Evolutionary conservation across 2,113 vertebrate genomes (phyloP).

Genomic region (Phasianus colchicus): DNA sequence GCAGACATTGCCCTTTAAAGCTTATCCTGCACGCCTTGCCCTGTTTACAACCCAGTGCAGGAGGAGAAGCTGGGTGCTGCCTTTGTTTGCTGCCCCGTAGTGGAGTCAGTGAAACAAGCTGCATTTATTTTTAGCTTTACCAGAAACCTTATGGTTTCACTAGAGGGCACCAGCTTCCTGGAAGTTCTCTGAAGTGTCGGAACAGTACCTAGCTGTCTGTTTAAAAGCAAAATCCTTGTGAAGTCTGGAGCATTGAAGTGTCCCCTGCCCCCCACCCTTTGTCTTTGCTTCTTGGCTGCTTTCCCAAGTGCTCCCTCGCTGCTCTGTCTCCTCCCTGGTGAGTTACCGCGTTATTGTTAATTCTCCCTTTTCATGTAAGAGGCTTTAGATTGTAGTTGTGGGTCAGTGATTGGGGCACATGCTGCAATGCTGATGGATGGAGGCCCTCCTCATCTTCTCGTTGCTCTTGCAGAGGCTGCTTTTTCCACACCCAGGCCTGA

Average conservation of each 20-base stretch:
- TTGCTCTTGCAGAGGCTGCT: neutral
- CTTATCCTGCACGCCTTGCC: fast-evolving
- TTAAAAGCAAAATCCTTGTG: neutral
- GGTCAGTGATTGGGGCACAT: neutral
- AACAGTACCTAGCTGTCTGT: neutral
- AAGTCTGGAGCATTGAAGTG: neutral
- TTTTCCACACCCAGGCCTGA: neutral
- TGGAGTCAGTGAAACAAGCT: neutral
- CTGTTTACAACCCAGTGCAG: neutral
- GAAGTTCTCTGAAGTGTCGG: neutral
- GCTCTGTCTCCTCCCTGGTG: neutral
- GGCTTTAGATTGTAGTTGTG: neutral
- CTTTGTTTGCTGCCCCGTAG: neutral
- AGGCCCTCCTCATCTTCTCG: neutral
- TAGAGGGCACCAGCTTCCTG: constrained; percentile 51
- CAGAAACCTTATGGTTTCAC: neutral
- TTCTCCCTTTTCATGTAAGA: neutral
- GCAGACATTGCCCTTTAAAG: neutral
- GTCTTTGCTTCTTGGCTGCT: neutral
- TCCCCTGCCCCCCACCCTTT: neutral
- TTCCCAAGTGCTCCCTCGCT: neutral
- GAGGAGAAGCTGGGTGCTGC: neutral
- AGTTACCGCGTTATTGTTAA: neutral
- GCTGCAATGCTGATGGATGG: neutral
- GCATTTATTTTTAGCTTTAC: neutral